Evolutionary conservation across 2,888 invertebrate species (phyloP).

Genomic region (Drepanosiphum platanoidis): DNA sequence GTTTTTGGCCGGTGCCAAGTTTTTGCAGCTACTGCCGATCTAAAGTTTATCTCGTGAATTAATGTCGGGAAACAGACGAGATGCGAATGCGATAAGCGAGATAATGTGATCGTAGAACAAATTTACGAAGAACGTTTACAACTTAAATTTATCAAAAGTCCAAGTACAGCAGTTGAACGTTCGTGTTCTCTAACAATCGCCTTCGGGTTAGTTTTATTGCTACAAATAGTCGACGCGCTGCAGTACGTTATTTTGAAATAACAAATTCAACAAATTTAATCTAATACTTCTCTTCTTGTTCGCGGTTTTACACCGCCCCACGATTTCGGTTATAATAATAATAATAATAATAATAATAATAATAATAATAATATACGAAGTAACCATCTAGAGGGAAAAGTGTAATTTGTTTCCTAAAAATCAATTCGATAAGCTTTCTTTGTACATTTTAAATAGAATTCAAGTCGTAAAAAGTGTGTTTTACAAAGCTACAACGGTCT

Average conservation of each 20-base stretch:
- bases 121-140: slow-evolving; percentile 19
- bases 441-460: neutral
- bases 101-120: slow-evolving; percentile 4
- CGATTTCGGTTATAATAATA: too few species aligned
- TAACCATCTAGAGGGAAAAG: neutral
- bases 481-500: neutral
- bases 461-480: neutral
- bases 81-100: slow-evolving; percentile 11
- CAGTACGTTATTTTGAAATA: neutral
- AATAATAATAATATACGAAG: too few species aligned
- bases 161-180: neutral
- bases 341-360: too few species aligned
- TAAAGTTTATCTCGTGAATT: slow-evolving; percentile 42
- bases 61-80: slow-evolving; percentile 43
- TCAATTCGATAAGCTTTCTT: neutral
- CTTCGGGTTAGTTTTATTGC: neutral
- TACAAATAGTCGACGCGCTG: neutral
- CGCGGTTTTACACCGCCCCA: neutral
- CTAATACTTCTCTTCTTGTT: neutral
- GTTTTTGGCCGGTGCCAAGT: slow-evolving; percentile 42
- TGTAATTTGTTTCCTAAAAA: slow-evolving; percentile 1
- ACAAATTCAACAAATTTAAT: slow-evolving; percentile 1
- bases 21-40: slow-evolving; percentile 29
- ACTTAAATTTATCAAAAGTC: slow-evolving; percentile 44
- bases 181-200: neutral